These are phyloP conservation scores for Tetragonisca angustula DNA, from an alignment of 2,888 invertebrate species.

Conservation along the genomic window DNA sequence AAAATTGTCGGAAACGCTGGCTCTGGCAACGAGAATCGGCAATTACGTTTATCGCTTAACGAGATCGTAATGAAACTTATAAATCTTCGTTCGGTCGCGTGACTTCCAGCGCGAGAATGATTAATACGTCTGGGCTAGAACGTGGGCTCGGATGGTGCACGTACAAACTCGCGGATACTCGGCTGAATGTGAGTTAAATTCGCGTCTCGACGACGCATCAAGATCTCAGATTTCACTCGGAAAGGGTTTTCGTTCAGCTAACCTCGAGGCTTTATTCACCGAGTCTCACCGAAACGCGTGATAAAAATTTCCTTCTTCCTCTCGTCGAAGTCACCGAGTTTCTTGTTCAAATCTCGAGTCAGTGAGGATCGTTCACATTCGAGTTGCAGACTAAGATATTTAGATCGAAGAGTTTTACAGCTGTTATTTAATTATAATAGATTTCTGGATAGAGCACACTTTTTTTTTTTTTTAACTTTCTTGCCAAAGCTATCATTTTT, in stretches of 20 bases:
- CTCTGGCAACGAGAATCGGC: neutral
- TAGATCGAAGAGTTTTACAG: no score
- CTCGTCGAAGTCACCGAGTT: neutral
- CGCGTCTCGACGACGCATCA: constrained; percentile 12
- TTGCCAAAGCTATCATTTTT: no score
- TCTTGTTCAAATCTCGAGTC: no score
- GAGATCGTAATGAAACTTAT: constrained; percentile 22
- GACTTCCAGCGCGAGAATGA: constrained; percentile 18
- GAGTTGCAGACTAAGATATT: no score
- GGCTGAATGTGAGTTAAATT: constrained; percentile 29
- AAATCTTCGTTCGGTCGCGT: constrained; percentile 26
- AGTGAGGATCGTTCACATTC: no score
- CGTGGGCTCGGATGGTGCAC: neutral
- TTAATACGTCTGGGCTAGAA: constrained; percentile 21
- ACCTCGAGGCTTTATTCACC: neutral
- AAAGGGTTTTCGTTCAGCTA: constrained; percentile 11
- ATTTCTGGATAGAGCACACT: no score
- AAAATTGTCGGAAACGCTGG: constrained; percentile 14
- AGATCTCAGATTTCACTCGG: constrained; percentile 27
- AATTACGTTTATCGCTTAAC: constrained; percentile 8
- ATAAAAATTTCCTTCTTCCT: neutral
- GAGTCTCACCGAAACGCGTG: constrained; percentile 20
- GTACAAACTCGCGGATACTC: constrained; percentile 9
- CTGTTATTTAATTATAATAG: no score
- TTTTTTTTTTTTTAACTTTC: no score